These are phyloP conservation scores for Meloidogyne exigua DNA, from an alignment of 1,140 invertebrate genomes.

Conservation along the genomic window DNA sequence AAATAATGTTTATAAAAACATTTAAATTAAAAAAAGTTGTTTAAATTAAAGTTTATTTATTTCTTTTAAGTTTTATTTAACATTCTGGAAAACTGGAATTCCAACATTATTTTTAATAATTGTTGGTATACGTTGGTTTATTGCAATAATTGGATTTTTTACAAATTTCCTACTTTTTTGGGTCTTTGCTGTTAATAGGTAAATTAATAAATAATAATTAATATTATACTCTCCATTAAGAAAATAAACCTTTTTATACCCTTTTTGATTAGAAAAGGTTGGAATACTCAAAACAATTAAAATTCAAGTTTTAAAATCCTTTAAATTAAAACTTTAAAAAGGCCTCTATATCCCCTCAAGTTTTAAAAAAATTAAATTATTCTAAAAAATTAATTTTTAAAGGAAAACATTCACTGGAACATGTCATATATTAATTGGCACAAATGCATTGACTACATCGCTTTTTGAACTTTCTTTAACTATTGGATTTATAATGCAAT, in stretches of 20 bases:
- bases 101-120: background rate
- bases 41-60: too few species aligned
- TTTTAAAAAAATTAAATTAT: too few species aligned
- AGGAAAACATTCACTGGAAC: background rate
- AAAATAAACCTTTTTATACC: too few species aligned
- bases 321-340: too few species aligned
- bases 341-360: background rate
- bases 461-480: background rate
- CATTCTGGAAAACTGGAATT: background rate
- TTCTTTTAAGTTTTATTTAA: background rate
- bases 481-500: slow-evolving; percentile 2
- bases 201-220: background rate
- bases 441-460: background rate
- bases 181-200: slow-evolving; percentile 2
- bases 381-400: too few species aligned
- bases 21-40: too few species aligned
- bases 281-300: too few species aligned
- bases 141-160: background rate
- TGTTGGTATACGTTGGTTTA: slow-evolving; percentile 4
- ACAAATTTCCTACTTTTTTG: background rate
- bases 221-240: too few species aligned
- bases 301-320: too few species aligned
- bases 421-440: background rate
- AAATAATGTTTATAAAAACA: too few species aligned
- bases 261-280: too few species aligned